phyloP scores from a whole-genome alignment of 2,888 invertebrate genomes.

The Pyrrhia umbra region DNA sequence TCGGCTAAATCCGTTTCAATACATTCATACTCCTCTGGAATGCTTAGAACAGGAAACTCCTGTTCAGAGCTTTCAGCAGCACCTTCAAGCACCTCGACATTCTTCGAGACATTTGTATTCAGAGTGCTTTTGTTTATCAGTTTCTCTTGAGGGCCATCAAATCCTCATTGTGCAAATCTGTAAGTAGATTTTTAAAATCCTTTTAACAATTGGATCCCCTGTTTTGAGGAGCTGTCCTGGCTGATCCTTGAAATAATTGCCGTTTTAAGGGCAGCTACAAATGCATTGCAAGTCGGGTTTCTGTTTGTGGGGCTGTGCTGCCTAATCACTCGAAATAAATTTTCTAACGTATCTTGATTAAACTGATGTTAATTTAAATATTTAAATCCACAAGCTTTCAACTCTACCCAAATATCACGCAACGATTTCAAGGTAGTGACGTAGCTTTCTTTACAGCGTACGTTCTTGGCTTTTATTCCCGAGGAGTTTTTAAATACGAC shows the following conservation, averaged over 20 bases:
- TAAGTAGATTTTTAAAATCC: constrained; percentile 3
- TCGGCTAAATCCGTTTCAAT: background rate
- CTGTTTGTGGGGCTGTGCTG: constrained; percentile 29
- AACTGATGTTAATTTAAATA: constrained; percentile 25
- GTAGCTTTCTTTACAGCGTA: constrained; percentile 12
- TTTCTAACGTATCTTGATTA: constrained; percentile 25
- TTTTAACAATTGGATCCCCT: constrained; percentile 29
- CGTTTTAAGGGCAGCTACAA: constrained; percentile 26
- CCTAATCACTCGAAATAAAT: constrained; percentile 23
- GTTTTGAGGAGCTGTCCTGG: constrained; percentile 29
- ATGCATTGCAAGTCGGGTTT: constrained; percentile 32
- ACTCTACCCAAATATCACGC: constrained; percentile 1
- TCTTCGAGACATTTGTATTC: background rate
- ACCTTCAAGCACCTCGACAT: constrained; percentile 6
- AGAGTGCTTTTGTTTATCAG: background rate
- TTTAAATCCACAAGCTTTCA: constrained; percentile 8
- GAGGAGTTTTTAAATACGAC: constrained; percentile 3
- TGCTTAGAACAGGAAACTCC: background rate
- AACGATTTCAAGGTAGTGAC: constrained; percentile 10
- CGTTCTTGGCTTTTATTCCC: constrained; percentile 2
- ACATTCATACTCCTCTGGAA: constrained; percentile 2
- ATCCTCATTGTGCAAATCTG: constrained; percentile 7
- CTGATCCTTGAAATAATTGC: constrained; percentile 16
- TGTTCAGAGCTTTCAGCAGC: background rate
- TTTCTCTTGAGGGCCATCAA: constrained; percentile 4